Conservation (phyloP, 2,888 invertebrate species). For the Chrysomela aeneicollis region DNA sequence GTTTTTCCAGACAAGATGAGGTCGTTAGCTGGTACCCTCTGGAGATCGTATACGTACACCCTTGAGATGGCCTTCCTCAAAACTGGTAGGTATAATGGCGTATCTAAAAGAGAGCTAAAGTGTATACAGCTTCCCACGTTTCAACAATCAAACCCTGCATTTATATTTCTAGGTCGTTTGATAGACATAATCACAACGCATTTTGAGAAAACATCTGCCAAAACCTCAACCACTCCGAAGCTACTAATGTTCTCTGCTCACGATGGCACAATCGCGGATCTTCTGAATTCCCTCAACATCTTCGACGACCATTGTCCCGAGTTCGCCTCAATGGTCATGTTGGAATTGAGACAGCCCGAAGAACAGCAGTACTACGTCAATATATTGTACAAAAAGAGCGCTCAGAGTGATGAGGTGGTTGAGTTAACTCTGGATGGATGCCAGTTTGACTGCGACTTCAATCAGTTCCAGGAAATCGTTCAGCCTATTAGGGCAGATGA, state of each 20-base stretch:
- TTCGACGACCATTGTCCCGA: slow-evolving; percentile 71
- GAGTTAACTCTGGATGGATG: slow-evolving; percentile 24
- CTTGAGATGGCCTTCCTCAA: no score
- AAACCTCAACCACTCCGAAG: slow-evolving; percentile 59
- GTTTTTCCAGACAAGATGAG: no score
- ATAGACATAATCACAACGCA: slow-evolving; percentile 35
- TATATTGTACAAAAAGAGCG: slow-evolving; percentile 32
- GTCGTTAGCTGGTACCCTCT: no score
- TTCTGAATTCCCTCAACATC: slow-evolving; percentile 72
- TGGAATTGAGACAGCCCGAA: slow-evolving; percentile 68
- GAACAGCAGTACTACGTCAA: slow-evolving; percentile 19
- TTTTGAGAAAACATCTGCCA: slow-evolving; percentile 26
- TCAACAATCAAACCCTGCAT: no score
- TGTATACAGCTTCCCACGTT: no score
- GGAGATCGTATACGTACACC: no score
- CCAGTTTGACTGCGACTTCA: slow-evolving; percentile 25
- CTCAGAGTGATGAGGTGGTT: background rate
- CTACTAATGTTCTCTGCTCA: slow-evolving; percentile 78
- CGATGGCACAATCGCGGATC: slow-evolving; percentile 75
- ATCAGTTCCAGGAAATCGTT: slow-evolving; percentile 26
- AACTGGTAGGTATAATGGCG: no score
- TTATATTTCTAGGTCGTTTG: slow-evolving; percentile 35
- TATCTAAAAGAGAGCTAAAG: no score
- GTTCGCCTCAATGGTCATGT: slow-evolving; percentile 70
- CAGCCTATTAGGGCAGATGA: slow-evolving; percentile 18